Evolutionary conservation across 1,140 invertebrate species (phyloP), one percentile per base, ranked within the genome.

Genomic region (Venustaconcha ellipsiformis): DNA sequence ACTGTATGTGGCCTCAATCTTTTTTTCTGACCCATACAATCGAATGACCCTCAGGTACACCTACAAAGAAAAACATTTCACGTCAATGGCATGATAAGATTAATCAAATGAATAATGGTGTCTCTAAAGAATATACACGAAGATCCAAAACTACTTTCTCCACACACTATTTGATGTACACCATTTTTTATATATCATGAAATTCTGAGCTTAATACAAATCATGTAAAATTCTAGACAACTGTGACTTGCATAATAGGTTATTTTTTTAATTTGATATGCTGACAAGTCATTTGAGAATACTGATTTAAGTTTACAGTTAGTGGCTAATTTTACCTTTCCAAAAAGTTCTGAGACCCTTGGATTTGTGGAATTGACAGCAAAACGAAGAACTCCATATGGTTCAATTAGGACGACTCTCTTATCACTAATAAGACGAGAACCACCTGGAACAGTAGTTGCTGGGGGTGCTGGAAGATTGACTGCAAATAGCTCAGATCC

Each of bases 371-470:
- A 88, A 62, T 84, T 81, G 6, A 73, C 67, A 57, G 86, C 82
- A 78, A 89, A 88, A 26, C 82, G 71, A 11, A 89, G 67, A 14
- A 89, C 72, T 15, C 88, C 88, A 74, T 78, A 73, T 20, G 87
- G 88, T 57, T 89, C 88, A 30, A 88, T 82, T 20, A 74, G 67
- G 23, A 76, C 78, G 37, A 82, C 1, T 6, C 76, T 79, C 15
- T 73, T 64, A 17, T 76, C 75, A 8, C 65, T 57, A 4, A 80
- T 60, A 5, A 89, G 81, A 63, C 76, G 75, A 1, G 86, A 82
- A 48, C 86, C 88, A 66, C 88, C 88, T 69, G 75, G 73, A 17
- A 83, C 84, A n/a, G 83, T 65, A 12, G 85, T 82, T 64, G 82
- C 76, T 13, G 87, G 87, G 0, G 79, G 71, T 1, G 76, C 74